Base-by-base conservation (phyloP, 2,797 vertebrate species). In the Trematomus bernacchii region DNA sequence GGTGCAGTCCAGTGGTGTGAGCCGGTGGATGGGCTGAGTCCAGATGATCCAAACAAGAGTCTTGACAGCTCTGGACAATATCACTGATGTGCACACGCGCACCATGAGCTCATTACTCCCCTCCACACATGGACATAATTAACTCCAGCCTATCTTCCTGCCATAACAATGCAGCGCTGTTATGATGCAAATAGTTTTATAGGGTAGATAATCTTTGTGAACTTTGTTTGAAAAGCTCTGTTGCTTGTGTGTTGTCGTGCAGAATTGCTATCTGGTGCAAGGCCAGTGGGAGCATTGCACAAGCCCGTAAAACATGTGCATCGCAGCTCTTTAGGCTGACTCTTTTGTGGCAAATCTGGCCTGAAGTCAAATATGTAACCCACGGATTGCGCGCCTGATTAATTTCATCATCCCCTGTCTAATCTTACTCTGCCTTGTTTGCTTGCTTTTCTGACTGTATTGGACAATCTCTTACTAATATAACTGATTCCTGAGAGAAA, bases 31-130 rank as follows among this genome's bases (percentile, higher is more conserved):
- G 73, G 65, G 53, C 74, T 81, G 52, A 61, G 73, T 85, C 68
- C 75, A 89, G 65, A 88, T 89, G 61, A 86, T 82, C 77, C 80
- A 80, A 87, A 88, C 86, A 85, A 81, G 48, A 63, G 48, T 53
- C 50, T 58, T 66, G 63, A 77, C 70, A 30, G 59, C 75, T 85
- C 84, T 68, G 68, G 66, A 54, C 79, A 83, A n/a, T 76, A 77
- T 77, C 71, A 63, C 50, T 61, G 21, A 72, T 73, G 50, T 23
- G 7, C 44, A 3, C 37, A 11, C 50, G 21, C 46, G 61, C 4
- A 37, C 70, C 47, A 61, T 53, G 54, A 85, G 73, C 69, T 82
- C 74, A 82, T 85, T 86, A 74, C 71, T 64, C 8, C 10, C 37
- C 46, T 79, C 50, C 61, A 75, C 81, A 79, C 77, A n/a, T n/a